These are phyloP conservation scores for Linyphia triangularis DNA, from an alignment of 2,888 invertebrate species.

Conservation along the genomic window DNA sequence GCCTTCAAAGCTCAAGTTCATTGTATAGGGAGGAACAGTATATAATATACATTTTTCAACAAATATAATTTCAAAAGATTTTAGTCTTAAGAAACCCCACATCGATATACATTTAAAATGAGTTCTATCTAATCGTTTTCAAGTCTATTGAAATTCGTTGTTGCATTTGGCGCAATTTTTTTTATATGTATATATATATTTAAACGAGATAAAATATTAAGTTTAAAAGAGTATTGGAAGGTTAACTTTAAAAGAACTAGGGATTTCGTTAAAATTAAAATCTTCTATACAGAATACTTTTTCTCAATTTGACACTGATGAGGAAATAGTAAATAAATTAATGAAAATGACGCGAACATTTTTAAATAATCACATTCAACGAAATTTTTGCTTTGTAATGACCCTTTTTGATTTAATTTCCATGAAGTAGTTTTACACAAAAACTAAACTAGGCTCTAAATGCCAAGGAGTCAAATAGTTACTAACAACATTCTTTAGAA, in stretches of 20 bases:
- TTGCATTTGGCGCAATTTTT: constrained; percentile 49
- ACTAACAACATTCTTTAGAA: constrained; percentile 72
- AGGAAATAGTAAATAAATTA: constrained; percentile 63
- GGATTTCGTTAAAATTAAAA: constrained; percentile 70
- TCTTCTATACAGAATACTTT: constrained; percentile 33
- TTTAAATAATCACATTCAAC: constrained; percentile 54
- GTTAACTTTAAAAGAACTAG: constrained; percentile 21
- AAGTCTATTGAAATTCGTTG: constrained; percentile 45
- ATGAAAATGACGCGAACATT: constrained; percentile 57
- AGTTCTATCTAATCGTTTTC: constrained; percentile 1
- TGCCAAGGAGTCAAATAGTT: constrained; percentile 64
- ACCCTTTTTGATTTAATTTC: constrained; percentile 56
- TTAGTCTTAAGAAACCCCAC: constrained; percentile 70
- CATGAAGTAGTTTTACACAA: constrained; percentile 56
- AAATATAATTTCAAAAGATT: constrained; percentile 64
- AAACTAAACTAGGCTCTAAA: constrained; percentile 71
- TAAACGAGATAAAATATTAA: not conserved
- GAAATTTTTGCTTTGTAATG: constrained; percentile 20
- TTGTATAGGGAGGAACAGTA: constrained; percentile 38
- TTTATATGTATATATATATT: not conserved
- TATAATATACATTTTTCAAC: constrained; percentile 44
- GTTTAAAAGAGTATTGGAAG: too few relatives aligned
- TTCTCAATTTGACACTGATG: constrained; percentile 57
- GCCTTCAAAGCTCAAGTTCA: constrained; percentile 63
- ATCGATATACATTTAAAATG: not conserved